These are phyloP conservation scores for Columba guinea DNA, from an alignment of 2,797 vertebrate species.

Conservation along the genomic window DNA sequence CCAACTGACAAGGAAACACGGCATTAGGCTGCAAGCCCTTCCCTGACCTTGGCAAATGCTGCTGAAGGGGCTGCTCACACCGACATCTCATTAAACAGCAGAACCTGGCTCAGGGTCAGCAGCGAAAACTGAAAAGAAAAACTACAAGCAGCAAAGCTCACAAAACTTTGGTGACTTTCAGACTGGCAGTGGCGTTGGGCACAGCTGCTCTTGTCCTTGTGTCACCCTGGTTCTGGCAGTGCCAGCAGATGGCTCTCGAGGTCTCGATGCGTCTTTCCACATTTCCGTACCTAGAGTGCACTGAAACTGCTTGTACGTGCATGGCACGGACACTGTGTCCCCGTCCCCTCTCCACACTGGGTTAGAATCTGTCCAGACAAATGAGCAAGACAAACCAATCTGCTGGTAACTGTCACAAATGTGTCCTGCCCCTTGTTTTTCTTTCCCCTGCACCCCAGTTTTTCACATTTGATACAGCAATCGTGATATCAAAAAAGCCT, in stretches of 20 bases:
- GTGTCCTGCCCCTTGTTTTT: background rate
- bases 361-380: background rate
- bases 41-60: background rate
- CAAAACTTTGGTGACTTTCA: background rate
- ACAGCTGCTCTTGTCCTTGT: background rate
- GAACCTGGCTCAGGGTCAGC: background rate
- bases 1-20: background rate
- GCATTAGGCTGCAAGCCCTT: background rate
- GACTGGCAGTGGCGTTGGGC: background rate
- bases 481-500: fast-evolving
- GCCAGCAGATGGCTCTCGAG: background rate
- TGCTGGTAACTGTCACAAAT: background rate
- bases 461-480: background rate
- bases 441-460: background rate
- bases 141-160: background rate
- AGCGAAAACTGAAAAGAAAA: background rate
- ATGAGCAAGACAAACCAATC: background rate
- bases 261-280: background rate
- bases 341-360: background rate
- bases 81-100: background rate
- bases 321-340: fast-evolving
- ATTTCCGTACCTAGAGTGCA: background rate
- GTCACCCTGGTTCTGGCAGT: background rate
- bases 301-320: fast-evolving
- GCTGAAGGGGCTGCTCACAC: background rate